Evolutionary conservation across 2,797 vertebrate species (phyloP), one percentile per base, ranked within the genome.

Genomic region (Emys orbicularis): DNA sequence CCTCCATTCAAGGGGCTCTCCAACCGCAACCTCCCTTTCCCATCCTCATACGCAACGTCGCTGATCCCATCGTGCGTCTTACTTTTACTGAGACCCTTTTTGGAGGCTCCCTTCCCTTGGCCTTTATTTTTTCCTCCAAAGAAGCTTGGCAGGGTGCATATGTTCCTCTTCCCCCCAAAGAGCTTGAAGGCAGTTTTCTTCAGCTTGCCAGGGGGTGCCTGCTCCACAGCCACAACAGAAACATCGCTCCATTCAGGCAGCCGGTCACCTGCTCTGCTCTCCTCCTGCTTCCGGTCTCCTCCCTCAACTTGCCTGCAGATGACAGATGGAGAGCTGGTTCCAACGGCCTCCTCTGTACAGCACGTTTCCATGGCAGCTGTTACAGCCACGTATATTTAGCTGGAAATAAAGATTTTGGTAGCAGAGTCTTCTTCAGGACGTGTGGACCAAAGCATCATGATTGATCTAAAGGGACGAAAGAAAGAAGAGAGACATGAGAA

Each of bases 141-240:
- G 95, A 99, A 99, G 95, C 98, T 99, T 3, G 99, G 99, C 91
- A 99, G 98, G 49, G 99, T 99, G 92, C 99, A 99, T 95, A 99
- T 99, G 94, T 99, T 98, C 96, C 99, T 99, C 91, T 99, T 99
- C 84, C 99, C 99, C 25, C 99, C 99, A 12, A 99, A 99, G 86
- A 99, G 99, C 19, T 99, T 99, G 93, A 99, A 98, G 25, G 99
- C 99, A 2, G 99, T 99, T 97, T 99, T 99, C 96, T 98, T 98
- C 87, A 99, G 99, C 98, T 99, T 99, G 79, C 99, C 99, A 0
- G 99, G 92, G 59, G 99, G 98, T 4, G 98, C 98, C 86, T 98
- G 90, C 83, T 97, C 97, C 0, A 1, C 57, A 0, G 84, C 74
- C 1, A 4, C 1, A 0, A 56, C 21, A 1, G 92, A 76, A 79